A percentile compares a stretch with the other conserved stretches of the same genome.
Conservation (phyloP, 1,140 invertebrate genomes). For the Listronotus bonariensis region DNA sequence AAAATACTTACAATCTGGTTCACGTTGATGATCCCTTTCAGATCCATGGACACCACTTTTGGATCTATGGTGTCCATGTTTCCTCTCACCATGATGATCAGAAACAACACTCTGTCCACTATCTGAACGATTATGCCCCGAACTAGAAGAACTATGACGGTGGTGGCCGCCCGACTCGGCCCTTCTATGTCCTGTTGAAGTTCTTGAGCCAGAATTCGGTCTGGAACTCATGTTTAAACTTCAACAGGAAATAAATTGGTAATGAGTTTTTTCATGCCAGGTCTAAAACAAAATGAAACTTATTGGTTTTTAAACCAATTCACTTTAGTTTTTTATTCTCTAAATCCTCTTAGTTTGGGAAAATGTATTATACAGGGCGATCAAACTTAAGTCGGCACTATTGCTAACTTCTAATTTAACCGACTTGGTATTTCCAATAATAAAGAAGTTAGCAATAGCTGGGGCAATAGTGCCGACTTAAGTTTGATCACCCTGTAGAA, state of each 20-base stretch:
- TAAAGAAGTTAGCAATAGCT: no score
- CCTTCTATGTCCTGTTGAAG: conserved; percentile 46
- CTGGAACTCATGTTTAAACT: conserved; percentile 43
- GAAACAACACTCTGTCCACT: conserved; percentile 52
- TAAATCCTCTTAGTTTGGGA: no score
- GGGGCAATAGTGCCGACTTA: no score
- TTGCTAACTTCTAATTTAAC: no score
- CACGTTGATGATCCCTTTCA: conserved; percentile 43
- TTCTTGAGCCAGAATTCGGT: conserved; percentile 44
- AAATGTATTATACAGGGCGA: no score
- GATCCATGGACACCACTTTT: conserved; percentile 50
- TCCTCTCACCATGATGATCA: conserved; percentile 42
- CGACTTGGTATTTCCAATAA: no score
- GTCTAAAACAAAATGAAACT: conserved; percentile 1
- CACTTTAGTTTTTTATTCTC: no score
- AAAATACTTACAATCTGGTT: conserved; percentile 37
- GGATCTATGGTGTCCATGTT: conserved; percentile 51
- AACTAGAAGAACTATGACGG: conserved; percentile 48
- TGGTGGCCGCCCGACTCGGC: conserved; percentile 48
- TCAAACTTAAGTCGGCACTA: no score
- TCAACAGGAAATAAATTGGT: conserved; percentile 15
- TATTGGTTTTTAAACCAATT: no score
- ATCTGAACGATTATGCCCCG: conserved; percentile 48
- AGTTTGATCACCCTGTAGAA: no score
- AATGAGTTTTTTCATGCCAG: conserved; percentile 1